These are phyloP conservation scores for Nothobranchius furzeri DNA, from an alignment of 2,113 vertebrate genomes.

Conservation along the genomic window DNA sequence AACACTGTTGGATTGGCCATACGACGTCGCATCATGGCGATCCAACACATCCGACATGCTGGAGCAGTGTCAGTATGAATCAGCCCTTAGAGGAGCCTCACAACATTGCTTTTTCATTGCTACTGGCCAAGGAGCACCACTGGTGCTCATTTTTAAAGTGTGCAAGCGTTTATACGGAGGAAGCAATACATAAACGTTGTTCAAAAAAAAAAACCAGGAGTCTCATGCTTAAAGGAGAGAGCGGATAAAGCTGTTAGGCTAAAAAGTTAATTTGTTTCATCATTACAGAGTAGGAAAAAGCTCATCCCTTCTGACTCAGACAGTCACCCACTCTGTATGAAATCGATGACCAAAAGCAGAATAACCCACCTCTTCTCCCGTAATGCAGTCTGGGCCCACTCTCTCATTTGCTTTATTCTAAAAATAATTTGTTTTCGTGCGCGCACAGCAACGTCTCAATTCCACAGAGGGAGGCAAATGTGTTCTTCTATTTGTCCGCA, in stretches of 20 bases:
- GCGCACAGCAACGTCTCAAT: constrained; percentile 63
- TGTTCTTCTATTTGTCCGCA: constrained; percentile 48
- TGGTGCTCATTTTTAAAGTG: constrained; percentile 7
- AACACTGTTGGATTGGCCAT: too few species aligned
- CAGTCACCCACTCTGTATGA: constrained; percentile 39
- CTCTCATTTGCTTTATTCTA: constrained; percentile 37
- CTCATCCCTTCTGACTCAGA: constrained; percentile 25
- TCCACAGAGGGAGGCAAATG: constrained; percentile 51
- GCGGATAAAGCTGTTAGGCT: not conserved
- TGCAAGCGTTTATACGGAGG: too few species aligned
- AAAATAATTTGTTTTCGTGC: constrained; percentile 74
- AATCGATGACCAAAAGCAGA: constrained; percentile 51
- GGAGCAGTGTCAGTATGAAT: too few species aligned
- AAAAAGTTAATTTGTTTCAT: not conserved
- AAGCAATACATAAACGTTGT: too few species aligned
- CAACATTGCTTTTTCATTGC: not conserved
- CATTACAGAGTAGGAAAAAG: not conserved
- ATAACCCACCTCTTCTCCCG: constrained; percentile 27
- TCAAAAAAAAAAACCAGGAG: too few species aligned
- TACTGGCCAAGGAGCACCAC: not conserved
- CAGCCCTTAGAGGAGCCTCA: not conserved
- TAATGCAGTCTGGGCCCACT: constrained; percentile 7
- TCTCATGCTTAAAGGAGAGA: not conserved
- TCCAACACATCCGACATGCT: too few species aligned
- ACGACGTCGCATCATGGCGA: too few species aligned